phyloP scores from a whole-genome alignment of 35 echinoderm and acorn worm genomes.

The Apostichopus californicus region DNA sequence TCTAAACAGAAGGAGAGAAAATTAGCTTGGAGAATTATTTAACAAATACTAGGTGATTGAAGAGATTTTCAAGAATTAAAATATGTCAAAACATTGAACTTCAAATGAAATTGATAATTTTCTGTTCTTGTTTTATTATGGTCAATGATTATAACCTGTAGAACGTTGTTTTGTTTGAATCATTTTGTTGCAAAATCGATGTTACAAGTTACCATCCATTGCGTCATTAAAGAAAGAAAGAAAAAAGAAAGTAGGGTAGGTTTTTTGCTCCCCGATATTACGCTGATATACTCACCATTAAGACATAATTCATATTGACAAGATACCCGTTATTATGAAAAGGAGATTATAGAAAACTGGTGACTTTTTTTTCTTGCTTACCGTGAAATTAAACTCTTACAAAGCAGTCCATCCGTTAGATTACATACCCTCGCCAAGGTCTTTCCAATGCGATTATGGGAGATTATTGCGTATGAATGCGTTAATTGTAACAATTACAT shows the following conservation, averaged over 20 bases:
- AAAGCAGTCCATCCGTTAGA: neutral
- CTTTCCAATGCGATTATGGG: neutral
- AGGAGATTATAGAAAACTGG: neutral
- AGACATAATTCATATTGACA: neutral
- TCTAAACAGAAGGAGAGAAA: too few relatives aligned
- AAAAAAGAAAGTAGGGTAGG: neutral
- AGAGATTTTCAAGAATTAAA: too few relatives aligned
- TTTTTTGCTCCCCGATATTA: neutral
- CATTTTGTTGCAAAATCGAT: neutral
- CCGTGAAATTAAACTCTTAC: neutral
- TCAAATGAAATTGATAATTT: neutral
- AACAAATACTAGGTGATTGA: too few relatives aligned
- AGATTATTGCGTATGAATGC: slow-evolving; percentile 27
- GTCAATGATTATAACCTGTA: too few relatives aligned
- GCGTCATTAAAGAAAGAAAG: neutral
- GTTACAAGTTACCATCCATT: neutral
- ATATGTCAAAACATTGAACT: too few relatives aligned
- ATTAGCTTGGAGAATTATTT: too few relatives aligned
- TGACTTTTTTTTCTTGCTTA: neutral
- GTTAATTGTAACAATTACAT: slow-evolving; percentile 44
- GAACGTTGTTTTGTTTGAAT: neutral
- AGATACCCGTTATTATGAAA: neutral
- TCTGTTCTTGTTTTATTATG: neutral
- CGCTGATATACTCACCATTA: neutral
- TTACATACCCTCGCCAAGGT: neutral